Base-by-base conservation (phyloP, 2,797 vertebrate genomes). In the Selene dorsalis region DNA sequence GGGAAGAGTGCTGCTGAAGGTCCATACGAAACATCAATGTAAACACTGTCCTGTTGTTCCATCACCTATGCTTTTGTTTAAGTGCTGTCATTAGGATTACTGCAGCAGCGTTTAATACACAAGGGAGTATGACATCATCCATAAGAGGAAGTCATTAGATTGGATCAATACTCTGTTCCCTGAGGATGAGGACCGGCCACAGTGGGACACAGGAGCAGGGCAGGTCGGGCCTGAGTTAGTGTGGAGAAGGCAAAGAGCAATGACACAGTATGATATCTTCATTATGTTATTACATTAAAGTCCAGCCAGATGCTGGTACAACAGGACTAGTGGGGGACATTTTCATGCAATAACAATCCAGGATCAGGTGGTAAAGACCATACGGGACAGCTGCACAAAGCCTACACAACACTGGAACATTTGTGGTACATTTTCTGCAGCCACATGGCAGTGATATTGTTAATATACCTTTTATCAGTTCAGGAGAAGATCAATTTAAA, bases 71-170 rank as follows among this genome's bases (percentile, higher is more conserved):
- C 32, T 69, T 73, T 67, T 60, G 59, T 60, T 61, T 43, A 66
- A 64, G 12, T 30, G 20, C 16, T n/a, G 7, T 47, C 24, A 70
- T 78, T 41, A 82, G 52, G 58, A 57, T 75, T 35, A 43, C 38
- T 55, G 32, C 47, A 24, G 45, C 30, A 13, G 74, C 67, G 73
- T 73, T 86, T 65, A 45, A 68, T 47, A 75, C 66, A 84, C 67
- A 43, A 17, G 48, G 52, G 50, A 35, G 55, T 56, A 79, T 87
- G 86, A 81, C 72, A 87, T 88, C 81, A 87, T 82, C 80, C 65
- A 84, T 39, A 59, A 63, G n/a, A 86, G 86, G 86, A 85, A 87
- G 85, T 82, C 85, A 91, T 92, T 89, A 87, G 65, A 80, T 41
- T 11, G 50, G 79, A 92, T 92, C 91, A 64, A 92, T 90, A 71